Evolutionary conservation across 2,113 vertebrate genomes (phyloP), one percentile per base, ranked within the genome.

Genomic region (Cyanoliseus patagonus): DNA sequence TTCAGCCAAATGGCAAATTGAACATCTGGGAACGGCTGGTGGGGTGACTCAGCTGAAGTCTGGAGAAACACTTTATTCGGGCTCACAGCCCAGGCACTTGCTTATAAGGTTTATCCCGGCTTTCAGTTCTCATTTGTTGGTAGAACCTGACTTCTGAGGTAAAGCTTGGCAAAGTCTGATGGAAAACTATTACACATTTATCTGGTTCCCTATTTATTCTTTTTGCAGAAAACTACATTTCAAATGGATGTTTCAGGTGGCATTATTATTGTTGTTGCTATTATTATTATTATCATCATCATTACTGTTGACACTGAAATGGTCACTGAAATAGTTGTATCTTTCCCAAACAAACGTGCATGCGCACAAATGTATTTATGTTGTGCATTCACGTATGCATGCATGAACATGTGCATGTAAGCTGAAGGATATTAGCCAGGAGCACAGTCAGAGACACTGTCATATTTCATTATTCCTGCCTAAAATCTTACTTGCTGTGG

Each of bases 21-120:
- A 91, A 93, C 88, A 83, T 92, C 91, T 80, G 52, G 80, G 51
- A 93, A 78, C 76, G 90, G 83, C 91, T 96, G 68, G 59, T 90
- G 68, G 69, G 83, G 72, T 86, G 91, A 72, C 30, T 88, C 67
- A 55, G 64, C 79, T 80, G 85, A 76, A 0, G 0, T 46, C 63
- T 86, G 35, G 75, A 66, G 47, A 96, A 96, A 22, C 78, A 72
- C 44, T 82, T 16, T 93, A 0, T 57, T 79, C 63, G 39, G 84
- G 62, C 75, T 69, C 9, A 59, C 33, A 90, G 63, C 53, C 49
- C 53, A 77, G 83, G 49, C 75, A 18, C 9, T 72, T 75, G 74
- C 46, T 93, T 94, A 51, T 28, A 70, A 77, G 59, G 51, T 66
- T 92, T 88, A 88, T 81, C 83, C 75, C 2, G 1, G 41, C 83